These are phyloP conservation scores for Carcina quercana DNA, from an alignment of 2,888 invertebrate species.

Conservation along the genomic window DNA sequence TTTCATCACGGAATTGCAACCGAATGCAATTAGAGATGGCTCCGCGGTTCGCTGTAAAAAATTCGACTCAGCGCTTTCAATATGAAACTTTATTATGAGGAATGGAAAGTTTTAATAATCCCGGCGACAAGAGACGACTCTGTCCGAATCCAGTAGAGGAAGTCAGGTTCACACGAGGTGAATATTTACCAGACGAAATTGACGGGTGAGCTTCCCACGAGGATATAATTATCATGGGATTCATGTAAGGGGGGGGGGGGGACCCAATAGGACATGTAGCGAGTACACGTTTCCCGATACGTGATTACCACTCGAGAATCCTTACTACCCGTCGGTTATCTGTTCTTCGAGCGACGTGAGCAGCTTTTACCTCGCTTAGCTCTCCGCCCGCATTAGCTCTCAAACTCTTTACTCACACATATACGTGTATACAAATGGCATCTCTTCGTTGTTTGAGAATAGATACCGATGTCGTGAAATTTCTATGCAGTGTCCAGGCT, in stretches of 20 bases:
- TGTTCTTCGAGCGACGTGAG: too few relatives aligned
- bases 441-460: too few relatives aligned
- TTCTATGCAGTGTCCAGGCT: too few relatives aligned
- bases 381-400: too few relatives aligned
- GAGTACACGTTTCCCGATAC: too few relatives aligned
- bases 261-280: not conserved
- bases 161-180: slow-evolving; percentile 29
- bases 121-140: slow-evolving; percentile 33
- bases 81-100: slow-evolving; percentile 32
- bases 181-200: not conserved
- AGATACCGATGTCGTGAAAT: too few relatives aligned
- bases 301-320: too few relatives aligned
- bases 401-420: too few relatives aligned
- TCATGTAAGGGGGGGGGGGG: not conserved
- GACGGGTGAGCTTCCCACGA: not conserved
- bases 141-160: slow-evolving; percentile 24
- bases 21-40: slow-evolving; percentile 35
- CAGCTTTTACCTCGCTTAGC: too few relatives aligned
- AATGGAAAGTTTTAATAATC: slow-evolving; percentile 56
- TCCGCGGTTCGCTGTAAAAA: slow-evolving; percentile 26
- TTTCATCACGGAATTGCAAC: slow-evolving; percentile 14
- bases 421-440: too few relatives aligned
- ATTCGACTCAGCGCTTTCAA: slow-evolving; percentile 33
- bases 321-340: too few relatives aligned
- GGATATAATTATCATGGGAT: not conserved